A percentile compares a stretch with the other conserved stretches of the same genome.
phyloP scores from a whole-genome alignment of 2,888 invertebrate species.

The Blera fallax region DNA sequence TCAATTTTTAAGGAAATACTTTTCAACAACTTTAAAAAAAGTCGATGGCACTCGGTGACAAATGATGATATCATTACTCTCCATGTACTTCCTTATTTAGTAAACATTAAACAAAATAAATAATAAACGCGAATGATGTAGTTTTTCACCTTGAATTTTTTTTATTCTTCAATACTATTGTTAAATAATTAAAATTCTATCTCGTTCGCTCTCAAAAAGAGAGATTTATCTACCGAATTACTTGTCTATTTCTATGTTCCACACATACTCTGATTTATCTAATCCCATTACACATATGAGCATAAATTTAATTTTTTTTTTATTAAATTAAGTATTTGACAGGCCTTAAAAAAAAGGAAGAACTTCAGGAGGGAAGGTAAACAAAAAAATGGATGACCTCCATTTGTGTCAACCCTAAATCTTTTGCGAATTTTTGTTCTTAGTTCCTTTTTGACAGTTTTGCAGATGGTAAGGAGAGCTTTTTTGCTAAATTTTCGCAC shows the following conservation, averaged over 20 bases:
- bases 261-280: background rate
- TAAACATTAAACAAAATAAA: slow-evolving; percentile 22
- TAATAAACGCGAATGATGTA: slow-evolving; percentile 17
- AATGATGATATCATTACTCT: slow-evolving; percentile 51
- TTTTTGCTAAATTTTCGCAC: slow-evolving; percentile 2
- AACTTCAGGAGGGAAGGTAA: background rate
- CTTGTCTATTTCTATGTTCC: background rate
- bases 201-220: background rate
- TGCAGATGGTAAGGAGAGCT: slow-evolving; percentile 7
- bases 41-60: background rate
- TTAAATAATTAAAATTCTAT: slow-evolving; percentile 6
- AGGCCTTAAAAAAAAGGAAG: slow-evolving; percentile 2
- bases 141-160: slow-evolving; percentile 52
- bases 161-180: background rate
- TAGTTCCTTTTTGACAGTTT: background rate
- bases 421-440: background rate
- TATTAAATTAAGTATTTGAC: slow-evolving; percentile 18
- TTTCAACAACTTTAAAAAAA: background rate
- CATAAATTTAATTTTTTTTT: background rate
- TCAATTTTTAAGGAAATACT: background rate
- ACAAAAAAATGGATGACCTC: slow-evolving; percentile 2
- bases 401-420: slow-evolving; percentile 7
- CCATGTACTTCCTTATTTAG: slow-evolving; percentile 53
- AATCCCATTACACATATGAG: background rate
- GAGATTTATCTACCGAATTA: background rate